Evolutionary conservation across 1,140 invertebrate genomes (phyloP).

Genomic region (Tribolium castaneum): DNA sequence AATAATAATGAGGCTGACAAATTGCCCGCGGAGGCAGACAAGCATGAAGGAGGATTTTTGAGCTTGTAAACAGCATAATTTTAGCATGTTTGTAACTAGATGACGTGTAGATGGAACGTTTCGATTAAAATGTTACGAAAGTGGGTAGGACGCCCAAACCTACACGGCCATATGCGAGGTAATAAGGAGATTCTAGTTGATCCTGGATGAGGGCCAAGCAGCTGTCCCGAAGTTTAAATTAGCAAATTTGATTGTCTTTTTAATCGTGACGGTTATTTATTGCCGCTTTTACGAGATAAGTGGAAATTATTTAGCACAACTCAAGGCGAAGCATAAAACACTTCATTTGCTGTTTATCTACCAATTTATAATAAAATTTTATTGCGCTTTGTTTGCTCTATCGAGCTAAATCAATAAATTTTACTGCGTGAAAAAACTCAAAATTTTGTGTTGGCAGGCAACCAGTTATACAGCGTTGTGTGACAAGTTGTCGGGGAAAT

Average conservation of each 20-base stretch:
- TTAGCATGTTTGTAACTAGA: slow-evolving; percentile 37
- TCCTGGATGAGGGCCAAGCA: slow-evolving; percentile 41
- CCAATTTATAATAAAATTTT: neutral
- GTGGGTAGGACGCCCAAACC: neutral
- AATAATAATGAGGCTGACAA: slow-evolving; percentile 41
- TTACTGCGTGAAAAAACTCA: no score
- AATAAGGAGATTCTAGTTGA: slow-evolving; percentile 41
- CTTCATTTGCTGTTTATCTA: no score
- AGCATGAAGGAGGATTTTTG: slow-evolving; percentile 12
- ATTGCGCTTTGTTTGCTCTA: no score
- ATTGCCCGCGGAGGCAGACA: slow-evolving; percentile 20
- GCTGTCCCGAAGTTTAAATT: slow-evolving; percentile 48
- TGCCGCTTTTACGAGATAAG: slow-evolving; percentile 33
- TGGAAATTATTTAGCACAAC: neutral
- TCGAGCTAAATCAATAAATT: no score
- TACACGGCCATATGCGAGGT: slow-evolving; percentile 30
- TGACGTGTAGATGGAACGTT: slow-evolving; percentile 38
- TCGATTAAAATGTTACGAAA: slow-evolving; percentile 39
- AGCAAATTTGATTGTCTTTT: slow-evolving; percentile 43
- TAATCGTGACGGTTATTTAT: slow-evolving; percentile 41
- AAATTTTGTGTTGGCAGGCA: neutral
- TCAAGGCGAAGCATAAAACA: slow-evolving; percentile 8
- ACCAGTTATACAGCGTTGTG: neutral
- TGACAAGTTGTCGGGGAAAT: neutral
- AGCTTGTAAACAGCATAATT: slow-evolving; percentile 38